Evolutionary conservation across 2,797 vertebrate species (phyloP), one percentile per base, ranked within the genome.

Genomic region (Melanogrammus aeglefinus): DNA sequence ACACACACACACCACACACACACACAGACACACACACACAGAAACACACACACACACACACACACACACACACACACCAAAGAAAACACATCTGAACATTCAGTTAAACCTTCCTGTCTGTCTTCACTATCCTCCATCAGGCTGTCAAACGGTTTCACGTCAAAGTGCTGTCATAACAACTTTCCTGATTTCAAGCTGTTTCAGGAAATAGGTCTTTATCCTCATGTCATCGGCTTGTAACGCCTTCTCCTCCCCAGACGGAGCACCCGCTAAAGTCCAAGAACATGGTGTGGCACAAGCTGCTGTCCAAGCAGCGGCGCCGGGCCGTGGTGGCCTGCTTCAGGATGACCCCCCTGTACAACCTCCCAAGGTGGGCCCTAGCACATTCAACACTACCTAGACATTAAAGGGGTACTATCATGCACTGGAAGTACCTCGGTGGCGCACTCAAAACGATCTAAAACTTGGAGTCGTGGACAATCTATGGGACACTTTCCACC

Each of bases 221-320:
- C 27, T 10, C 18, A 18, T 10, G n/a, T 63, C 57, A 63, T 63
- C 6, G 57, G 69, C 69, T 35, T 35, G 6, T 33, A 2, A 31
- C 33, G 27, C 6, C 31, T 1, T 66, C 66, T 80, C n/a, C 80
- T 35, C 8, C 51, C 8, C 79, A 97, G 97, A 96, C 93, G 0
- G 97, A 98, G 87, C 97, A 97, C 72, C 97, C 97, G 0, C 97
- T 95, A 86, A 98, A 98, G 91, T 98, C 97, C 74, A 98, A 98
- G 91, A 98, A 97, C 88, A 97, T 97, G 36, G 97, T 97, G 24
- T 97, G 97, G 97, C 96, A 97, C 89, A 97, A 97, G 82, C 92
- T 97, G 71, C 84, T 98, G 76, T 98, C 97, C 69, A 98, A 98
- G 89, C 97, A 98, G 91, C 95, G 97, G 14, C 95, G 97, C 35